These are phyloP conservation scores for Aythya baeri DNA, from an alignment of 2,113 vertebrate species.

Conservation along the genomic window DNA sequence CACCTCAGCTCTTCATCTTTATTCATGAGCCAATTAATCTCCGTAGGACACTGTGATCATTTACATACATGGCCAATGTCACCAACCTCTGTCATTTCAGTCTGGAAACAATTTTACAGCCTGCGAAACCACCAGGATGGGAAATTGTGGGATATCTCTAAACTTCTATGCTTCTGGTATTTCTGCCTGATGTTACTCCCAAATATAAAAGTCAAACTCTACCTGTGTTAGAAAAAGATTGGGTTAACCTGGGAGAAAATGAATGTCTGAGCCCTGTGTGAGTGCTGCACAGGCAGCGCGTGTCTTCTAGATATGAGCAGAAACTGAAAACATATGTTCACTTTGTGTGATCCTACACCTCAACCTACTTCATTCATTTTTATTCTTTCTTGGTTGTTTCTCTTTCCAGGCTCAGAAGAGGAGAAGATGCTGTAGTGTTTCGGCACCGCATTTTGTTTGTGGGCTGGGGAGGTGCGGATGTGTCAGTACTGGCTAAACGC, in stretches of 20 bases:
- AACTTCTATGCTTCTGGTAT: background rate
- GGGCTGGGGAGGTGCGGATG: background rate
- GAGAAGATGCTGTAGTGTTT: background rate
- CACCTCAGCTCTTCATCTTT: constrained; percentile 67
- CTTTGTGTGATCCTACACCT: background rate
- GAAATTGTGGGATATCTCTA: background rate
- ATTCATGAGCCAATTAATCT: constrained; percentile 70
- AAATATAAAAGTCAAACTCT: background rate
- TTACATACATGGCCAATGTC: constrained; percentile 60
- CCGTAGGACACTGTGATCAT: constrained; percentile 37
- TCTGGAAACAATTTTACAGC: constrained; percentile 34
- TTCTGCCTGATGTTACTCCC: background rate
- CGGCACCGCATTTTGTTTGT: background rate
- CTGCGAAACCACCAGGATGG: background rate
- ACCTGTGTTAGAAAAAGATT: background rate
- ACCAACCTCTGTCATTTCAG: constrained; percentile 47
- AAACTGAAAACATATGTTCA: background rate
- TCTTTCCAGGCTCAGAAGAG: background rate
- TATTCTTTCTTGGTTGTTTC: background rate
- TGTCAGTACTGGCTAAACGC: background rate
- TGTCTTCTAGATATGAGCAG: background rate
- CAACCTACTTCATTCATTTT: background rate
- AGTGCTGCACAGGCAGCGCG: background rate
- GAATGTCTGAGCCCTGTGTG: background rate
- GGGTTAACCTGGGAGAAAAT: background rate